These are phyloP conservation scores for Strigops habroptila DNA, from an alignment of 2,113 vertebrate species.

Conservation along the genomic window DNA sequence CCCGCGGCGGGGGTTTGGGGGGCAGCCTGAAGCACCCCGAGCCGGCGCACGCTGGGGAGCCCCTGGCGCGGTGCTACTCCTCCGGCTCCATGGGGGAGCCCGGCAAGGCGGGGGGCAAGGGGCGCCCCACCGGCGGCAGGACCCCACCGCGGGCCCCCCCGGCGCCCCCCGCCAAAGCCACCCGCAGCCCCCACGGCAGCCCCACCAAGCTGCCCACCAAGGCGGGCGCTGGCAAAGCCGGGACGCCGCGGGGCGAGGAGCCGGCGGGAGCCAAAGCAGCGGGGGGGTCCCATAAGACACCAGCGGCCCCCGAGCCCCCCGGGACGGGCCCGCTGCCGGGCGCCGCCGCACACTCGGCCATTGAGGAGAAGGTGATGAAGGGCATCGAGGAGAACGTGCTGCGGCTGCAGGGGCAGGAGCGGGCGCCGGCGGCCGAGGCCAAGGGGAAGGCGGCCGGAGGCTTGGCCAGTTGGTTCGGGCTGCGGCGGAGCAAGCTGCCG, in stretches of 20 bases:
- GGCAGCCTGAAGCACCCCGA: constrained; percentile 80
- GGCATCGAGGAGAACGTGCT: constrained; percentile 95
- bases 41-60: constrained; percentile 60
- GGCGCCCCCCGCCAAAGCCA: constrained; percentile 70
- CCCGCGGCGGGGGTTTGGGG: neutral
- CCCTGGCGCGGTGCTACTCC: constrained; percentile 69
- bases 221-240: constrained; percentile 49
- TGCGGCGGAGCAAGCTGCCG: constrained; percentile 91
- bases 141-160: constrained; percentile 78
- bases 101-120: constrained; percentile 71
- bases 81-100: constrained; percentile 70
- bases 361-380: constrained; percentile 98
- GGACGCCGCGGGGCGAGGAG: constrained; percentile 24
- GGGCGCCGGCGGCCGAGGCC: constrained; percentile 72
- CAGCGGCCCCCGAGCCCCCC: neutral
- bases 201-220: constrained; percentile 90
- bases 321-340: neutral
- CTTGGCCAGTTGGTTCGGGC: constrained; percentile 93
- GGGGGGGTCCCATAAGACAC: constrained; percentile 25
- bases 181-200: constrained; percentile 83
- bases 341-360: constrained; percentile 77
- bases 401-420: constrained; percentile 88
- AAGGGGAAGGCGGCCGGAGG: constrained; percentile 90
- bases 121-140: constrained; percentile 66
- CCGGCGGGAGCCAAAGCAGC: constrained; percentile 17